Conservation (phyloP, 1,140 invertebrate species). For the Amphibalanus amphitrite region DNA sequence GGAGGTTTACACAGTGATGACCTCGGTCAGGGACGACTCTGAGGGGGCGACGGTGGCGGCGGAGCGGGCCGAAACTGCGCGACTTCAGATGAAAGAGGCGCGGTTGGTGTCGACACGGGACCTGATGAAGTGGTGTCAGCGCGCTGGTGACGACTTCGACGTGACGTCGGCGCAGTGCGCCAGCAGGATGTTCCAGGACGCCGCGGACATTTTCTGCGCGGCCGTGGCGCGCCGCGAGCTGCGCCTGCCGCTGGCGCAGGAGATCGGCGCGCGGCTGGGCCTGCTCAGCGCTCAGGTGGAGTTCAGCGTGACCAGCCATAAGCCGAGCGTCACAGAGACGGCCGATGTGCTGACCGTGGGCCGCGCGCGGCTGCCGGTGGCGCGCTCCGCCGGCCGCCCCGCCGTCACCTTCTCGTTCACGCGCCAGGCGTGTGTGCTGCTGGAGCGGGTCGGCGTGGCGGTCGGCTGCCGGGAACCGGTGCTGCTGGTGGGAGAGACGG, state of each 20-base stretch:
- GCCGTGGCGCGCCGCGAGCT: constrained; percentile 34
- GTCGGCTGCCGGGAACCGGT: constrained; percentile 73
- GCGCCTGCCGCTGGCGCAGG: constrained; percentile 31
- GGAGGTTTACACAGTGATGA: constrained; percentile 65
- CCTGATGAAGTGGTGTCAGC: constrained; percentile 77
- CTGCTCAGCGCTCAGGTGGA: constrained; percentile 56
- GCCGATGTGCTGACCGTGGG: constrained; percentile 29
- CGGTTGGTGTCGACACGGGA: constrained; percentile 40
- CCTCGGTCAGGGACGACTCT: constrained; percentile 38
- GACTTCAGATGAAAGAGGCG: constrained; percentile 14
- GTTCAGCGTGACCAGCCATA: constrained; percentile 41
- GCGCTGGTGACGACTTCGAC: constrained; percentile 52
- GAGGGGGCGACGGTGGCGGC: constrained; percentile 16
- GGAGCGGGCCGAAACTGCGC: constrained; percentile 3
- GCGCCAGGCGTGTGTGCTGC: constrained; percentile 49
- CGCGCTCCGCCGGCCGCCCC: too few relatives aligned
- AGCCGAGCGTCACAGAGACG: constrained; percentile 43
- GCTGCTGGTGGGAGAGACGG: constrained; percentile 91
- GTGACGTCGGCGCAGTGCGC: constrained; percentile 37
- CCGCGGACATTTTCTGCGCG: constrained; percentile 75
- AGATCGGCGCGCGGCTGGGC: constrained; percentile 62
- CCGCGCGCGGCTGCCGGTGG: constrained; percentile 11
- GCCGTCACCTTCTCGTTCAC: constrained; percentile 52
- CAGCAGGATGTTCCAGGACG: constrained; percentile 48
- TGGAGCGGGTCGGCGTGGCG: constrained; percentile 73